Base-by-base conservation (phyloP, 2,113 vertebrate species). In the Tylochromis polylepis region DNA sequence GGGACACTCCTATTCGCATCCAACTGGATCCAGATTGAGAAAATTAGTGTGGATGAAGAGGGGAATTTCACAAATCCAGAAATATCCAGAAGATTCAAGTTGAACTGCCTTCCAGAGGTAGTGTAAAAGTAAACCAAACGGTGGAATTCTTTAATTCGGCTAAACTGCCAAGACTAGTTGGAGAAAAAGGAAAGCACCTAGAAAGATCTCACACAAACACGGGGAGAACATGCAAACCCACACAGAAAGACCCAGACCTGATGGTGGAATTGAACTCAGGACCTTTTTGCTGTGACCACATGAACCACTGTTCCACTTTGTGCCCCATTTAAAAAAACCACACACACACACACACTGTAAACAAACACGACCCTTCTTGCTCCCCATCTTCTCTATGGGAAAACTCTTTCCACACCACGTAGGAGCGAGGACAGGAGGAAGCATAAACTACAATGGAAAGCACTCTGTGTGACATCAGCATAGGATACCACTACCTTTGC, bases 21-120 rank as follows among this genome's bases (percentile, higher is more conserved):
- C 12, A 80, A 41, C 43, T 62, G 14, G 22, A 81, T 27, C 79
- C 29, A 62, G 31, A 87, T 43, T 31, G 46, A 62, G 12, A 56
- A 20, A 81, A 83, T 72, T 4, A 14, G 18, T 16, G 10, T 81
- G n/a, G 16, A 78, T 4, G 1, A 53, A 59, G 6, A 20, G 43
- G 53, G 38, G 10, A 81, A 79, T 3, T 89, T 82, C 77, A 29
- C 11, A 57, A 67, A 85, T 72, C 29, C 31, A 82, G 41, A 82
- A 16, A 11, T 4, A 36, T 79, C 70, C 18, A 22, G 12, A 53
- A 62, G 79, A 82, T 31, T 88, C 27, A 84, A 36, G 29, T 27
- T 82, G 24, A 85, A 51, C 83, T 83, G 20, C 59, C 3, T 20
- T 4, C 1, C 78, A 79, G 85, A 82, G 20, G 16, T 75, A 20